Conservation (phyloP, 2,888 invertebrate species). For the Vanessa cardui region DNA sequence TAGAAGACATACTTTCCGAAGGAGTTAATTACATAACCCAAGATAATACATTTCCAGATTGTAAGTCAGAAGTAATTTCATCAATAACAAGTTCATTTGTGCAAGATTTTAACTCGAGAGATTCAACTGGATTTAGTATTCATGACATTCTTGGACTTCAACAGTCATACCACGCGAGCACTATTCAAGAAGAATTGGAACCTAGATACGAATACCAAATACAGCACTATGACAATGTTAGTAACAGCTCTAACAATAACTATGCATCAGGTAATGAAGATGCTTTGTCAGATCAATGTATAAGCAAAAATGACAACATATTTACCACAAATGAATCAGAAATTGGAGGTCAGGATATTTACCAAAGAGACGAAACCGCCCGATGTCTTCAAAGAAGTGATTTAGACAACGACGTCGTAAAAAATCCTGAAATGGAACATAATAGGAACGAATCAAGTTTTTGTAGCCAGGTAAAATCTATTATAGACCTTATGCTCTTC, state of each 20-base stretch:
- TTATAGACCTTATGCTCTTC: conserved; percentile 48
- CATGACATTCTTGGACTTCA: conserved; percentile 77
- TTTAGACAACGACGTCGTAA: conserved; percentile 56
- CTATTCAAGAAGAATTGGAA: conserved; percentile 57
- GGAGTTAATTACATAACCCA: conserved; percentile 54
- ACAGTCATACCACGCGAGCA: conserved; percentile 60
- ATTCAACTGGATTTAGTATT: conserved; percentile 76
- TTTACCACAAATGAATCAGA: conserved; percentile 51
- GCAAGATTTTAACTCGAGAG: conserved; percentile 78
- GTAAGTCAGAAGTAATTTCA: conserved; percentile 63
- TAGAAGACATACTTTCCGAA: conserved; percentile 72
- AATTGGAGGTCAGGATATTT: conserved; percentile 58
- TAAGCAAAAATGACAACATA: conserved; percentile 53
- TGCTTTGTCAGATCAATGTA: conserved; percentile 55
- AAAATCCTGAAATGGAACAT: conserved; percentile 61
- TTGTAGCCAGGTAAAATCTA: conserved; percentile 65
- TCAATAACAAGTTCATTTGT: conserved; percentile 61
- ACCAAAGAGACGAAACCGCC: conserved; percentile 61
- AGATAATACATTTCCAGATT: conserved; percentile 60
- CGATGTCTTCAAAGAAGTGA: conserved; percentile 62
- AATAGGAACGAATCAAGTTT: conserved; percentile 66
- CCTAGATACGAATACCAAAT: conserved; percentile 69
- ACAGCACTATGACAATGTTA: conserved; percentile 68
- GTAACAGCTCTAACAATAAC: conserved; percentile 66
- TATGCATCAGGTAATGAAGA: conserved; percentile 67